Evolutionary conservation across 1,140 invertebrate species (phyloP).

Genomic region (Neodiprion pinetum): DNA sequence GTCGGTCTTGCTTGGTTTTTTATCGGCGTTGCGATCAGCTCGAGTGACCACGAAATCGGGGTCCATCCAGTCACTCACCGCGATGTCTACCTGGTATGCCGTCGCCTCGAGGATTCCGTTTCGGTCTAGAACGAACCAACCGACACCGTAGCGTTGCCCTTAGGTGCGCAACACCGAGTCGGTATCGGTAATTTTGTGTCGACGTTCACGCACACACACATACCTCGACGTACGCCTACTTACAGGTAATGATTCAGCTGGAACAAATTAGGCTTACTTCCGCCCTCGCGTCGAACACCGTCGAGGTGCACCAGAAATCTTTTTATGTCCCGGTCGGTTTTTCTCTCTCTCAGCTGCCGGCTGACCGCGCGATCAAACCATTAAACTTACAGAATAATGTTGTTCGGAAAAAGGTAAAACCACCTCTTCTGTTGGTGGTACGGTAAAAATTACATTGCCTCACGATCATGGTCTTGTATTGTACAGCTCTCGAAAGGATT

Average conservation of each 20-base stretch:
- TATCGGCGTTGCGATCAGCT: not conserved
- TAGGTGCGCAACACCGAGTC: not conserved
- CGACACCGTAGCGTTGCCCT: not conserved
- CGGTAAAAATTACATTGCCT: not conserved
- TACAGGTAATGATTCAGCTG: constrained; percentile 5
- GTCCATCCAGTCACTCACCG: constrained; percentile 4
- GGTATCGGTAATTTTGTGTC: not conserved
- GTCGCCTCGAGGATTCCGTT: not conserved
- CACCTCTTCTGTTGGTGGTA: not conserved
- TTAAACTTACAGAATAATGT: not conserved
- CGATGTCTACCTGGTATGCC: not conserved
- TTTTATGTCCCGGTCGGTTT: not conserved
- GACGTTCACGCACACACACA: not conserved
- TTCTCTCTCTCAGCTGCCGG: not conserved
- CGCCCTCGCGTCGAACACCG: not conserved
- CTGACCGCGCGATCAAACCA: not conserved
- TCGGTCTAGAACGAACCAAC: not conserved
- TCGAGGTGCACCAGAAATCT: not conserved
- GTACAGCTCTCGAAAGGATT: not conserved
- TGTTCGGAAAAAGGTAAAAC: not conserved
- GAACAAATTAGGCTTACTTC: constrained; percentile 7
- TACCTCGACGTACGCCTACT: not conserved
- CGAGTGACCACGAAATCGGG: constrained; percentile 6
- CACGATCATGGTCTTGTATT: not conserved
- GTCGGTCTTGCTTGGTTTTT: not conserved